These are phyloP conservation scores for Anoplophora glabripennis DNA, from an alignment of 1,140 invertebrate genomes.

Conservation along the genomic window DNA sequence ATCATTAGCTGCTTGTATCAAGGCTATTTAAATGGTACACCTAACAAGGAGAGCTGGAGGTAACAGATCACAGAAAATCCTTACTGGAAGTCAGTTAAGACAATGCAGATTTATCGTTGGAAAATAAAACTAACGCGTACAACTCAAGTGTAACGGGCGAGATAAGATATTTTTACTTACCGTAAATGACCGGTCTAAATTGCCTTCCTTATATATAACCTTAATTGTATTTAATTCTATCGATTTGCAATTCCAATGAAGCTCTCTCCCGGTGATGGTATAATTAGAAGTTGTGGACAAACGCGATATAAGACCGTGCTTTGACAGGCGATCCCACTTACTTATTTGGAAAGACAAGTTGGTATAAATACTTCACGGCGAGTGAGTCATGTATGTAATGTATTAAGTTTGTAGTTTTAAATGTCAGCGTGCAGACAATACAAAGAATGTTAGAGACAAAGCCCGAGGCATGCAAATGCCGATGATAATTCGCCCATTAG, in stretches of 20 bases:
- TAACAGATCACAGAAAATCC: too few species aligned
- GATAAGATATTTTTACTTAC: too few species aligned
- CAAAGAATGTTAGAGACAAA: constrained; percentile 22
- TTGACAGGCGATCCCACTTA: constrained; percentile 30
- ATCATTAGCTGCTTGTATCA: too few species aligned
- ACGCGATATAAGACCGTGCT: constrained; percentile 17
- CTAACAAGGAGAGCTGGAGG: too few species aligned
- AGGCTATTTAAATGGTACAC: too few species aligned
- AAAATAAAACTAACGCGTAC: too few species aligned
- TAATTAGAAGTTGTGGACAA: constrained; percentile 26
- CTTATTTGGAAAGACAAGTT: constrained; percentile 33
- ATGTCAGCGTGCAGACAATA: constrained; percentile 26
- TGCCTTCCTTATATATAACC: constrained; percentile 15
- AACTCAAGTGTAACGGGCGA: too few species aligned
- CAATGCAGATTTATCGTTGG: too few species aligned
- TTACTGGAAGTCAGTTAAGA: too few species aligned
- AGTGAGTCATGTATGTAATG: constrained; percentile 28
- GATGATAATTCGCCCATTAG: too few species aligned
- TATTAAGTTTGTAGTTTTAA: constrained; percentile 25
- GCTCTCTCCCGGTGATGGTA: constrained; percentile 23
- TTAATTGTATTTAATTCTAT: constrained; percentile 19
- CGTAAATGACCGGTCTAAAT: too few species aligned
- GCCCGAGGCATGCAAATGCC: constrained; percentile 22
- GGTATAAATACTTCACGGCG: too few species aligned
- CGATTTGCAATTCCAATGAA: constrained; percentile 28